phyloP scores from a whole-genome alignment of 2,113 vertebrate genomes.

The Scartelaos histophorus region DNA sequence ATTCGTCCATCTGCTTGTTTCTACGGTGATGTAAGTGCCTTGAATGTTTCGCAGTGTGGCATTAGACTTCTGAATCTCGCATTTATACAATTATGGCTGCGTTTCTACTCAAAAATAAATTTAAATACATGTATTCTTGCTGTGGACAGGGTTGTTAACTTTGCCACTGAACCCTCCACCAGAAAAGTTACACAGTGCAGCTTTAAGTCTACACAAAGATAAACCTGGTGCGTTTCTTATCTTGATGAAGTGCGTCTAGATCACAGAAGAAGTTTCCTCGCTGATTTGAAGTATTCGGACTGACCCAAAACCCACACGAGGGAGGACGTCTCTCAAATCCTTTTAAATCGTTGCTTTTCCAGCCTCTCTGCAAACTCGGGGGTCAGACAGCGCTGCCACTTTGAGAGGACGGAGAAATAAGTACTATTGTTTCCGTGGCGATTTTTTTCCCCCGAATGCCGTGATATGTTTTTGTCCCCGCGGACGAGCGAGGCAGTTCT shows the following conservation, averaged over 20 bases:
- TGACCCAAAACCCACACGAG: neutral
- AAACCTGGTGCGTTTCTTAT: neutral
- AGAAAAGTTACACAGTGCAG: too few relatives aligned
- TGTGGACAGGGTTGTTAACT: too few relatives aligned
- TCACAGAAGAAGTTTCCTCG: neutral
- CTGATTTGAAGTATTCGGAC: neutral
- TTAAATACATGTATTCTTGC: too few relatives aligned
- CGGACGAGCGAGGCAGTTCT: constrained; percentile 58
- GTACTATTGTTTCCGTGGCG: constrained; percentile 47
- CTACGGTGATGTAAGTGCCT: too few relatives aligned
- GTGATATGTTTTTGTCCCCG: constrained; percentile 23
- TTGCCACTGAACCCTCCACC: too few relatives aligned
- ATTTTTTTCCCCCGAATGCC: neutral
- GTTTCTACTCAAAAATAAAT: too few relatives aligned
- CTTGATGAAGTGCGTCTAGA: neutral
- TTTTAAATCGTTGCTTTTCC: neutral
- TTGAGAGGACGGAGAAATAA: constrained; percentile 42
- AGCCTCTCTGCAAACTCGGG: neutral
- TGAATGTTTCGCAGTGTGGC: too few relatives aligned
- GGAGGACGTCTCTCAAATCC: neutral
- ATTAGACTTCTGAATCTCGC: too few relatives aligned
- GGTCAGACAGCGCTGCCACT: neutral
- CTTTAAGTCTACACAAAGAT: too few relatives aligned
- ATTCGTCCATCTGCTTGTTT: too few relatives aligned
- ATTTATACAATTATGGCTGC: too few relatives aligned